Percentiles rank a stretch among this genome's conserved stretches.
Conservation (phyloP, 1,140 invertebrate genomes). For the Rhopalosiphum maidis region DNA sequence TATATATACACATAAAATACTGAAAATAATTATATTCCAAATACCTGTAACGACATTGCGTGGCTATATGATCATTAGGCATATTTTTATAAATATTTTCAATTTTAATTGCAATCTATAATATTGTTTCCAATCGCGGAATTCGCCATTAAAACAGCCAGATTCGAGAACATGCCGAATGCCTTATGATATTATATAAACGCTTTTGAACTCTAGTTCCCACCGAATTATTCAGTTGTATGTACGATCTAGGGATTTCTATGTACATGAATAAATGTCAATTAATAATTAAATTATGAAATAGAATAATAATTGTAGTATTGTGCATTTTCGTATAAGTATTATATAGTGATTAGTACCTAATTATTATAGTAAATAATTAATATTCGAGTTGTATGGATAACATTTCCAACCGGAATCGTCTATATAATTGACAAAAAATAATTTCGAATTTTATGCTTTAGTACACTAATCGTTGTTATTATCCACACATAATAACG, state of each 20-base stretch:
- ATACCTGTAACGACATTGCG: not conserved
- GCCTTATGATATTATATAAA: not conserved
- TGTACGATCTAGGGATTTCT: not conserved
- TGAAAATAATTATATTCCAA: not conserved
- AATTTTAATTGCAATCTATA: slow-evolving; percentile 6
- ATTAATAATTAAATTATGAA: not conserved
- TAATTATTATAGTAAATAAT: not conserved
- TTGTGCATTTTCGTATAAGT: not conserved
- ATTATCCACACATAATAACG: not conserved
- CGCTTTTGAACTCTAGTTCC: not conserved
- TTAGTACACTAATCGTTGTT: not conserved
- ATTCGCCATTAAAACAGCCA: not conserved
- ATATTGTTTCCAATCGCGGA: not conserved
- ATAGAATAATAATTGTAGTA: not conserved
- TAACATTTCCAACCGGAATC: not conserved
- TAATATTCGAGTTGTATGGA: not conserved
- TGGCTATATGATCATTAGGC: not conserved
- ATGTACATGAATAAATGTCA: not conserved
- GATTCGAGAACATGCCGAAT: not conserved
- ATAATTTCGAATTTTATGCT: not conserved
- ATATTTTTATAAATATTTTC: slow-evolving; percentile 15
- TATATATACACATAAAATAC: not conserved
- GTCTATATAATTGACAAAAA: not conserved
- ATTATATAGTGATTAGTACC: not conserved
- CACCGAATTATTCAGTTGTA: not conserved